Evolutionary conservation across 2,888 invertebrate species (phyloP).

Genomic region (Corythucha ciliata): DNA sequence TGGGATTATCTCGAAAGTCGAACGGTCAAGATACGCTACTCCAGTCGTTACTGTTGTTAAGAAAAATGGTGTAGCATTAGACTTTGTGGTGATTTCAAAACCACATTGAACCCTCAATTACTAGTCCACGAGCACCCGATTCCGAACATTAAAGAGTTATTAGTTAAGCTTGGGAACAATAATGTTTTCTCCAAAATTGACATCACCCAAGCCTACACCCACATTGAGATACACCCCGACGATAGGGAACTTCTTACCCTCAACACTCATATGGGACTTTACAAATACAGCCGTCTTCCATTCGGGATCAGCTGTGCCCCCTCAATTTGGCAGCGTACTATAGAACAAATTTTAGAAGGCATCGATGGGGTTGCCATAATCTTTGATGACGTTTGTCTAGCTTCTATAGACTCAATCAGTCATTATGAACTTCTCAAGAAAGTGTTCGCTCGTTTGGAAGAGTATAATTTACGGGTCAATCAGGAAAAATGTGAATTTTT

Average conservation of each 20-base stretch:
- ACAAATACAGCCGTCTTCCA: background rate
- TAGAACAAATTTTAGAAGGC: background rate
- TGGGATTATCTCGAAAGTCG: no score
- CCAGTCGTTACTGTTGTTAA: no score
- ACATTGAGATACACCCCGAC: constrained; percentile 1
- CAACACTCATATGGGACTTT: constrained; percentile 1
- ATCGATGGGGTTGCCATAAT: background rate
- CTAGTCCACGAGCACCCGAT: no score
- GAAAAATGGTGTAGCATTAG: no score
- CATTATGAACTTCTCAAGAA: constrained; percentile 4
- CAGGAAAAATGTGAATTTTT: constrained; percentile 6
- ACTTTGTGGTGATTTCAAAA: background rate
- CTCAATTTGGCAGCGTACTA: constrained; percentile 1
- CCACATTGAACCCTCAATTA: background rate
- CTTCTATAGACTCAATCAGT: background rate
- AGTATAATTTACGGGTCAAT: constrained; percentile 1
- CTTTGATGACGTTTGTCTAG: constrained; percentile 6
- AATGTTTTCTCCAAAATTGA: background rate
- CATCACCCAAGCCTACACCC: constrained; percentile 5
- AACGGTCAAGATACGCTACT: no score
- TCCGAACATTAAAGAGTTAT: no score
- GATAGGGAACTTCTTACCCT: background rate
- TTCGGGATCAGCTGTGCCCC: constrained; percentile 4
- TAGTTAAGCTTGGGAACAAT: no score
- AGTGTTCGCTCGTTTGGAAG: background rate